Evolutionary conservation across 2,113 vertebrate genomes (phyloP).

Genomic region (Crocuta crocuta): DNA sequence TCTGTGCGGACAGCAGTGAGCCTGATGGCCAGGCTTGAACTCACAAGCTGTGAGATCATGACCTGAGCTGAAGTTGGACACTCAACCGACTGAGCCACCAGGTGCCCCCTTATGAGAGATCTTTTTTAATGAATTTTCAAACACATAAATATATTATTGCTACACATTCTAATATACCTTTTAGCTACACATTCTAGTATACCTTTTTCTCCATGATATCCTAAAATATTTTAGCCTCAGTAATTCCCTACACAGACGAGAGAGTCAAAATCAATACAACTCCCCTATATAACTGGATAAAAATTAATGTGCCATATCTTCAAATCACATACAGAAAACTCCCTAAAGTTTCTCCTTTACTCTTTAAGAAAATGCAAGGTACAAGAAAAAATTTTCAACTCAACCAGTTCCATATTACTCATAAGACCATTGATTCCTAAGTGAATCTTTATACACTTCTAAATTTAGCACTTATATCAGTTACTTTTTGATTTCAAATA

Average conservation of each 20-base stretch:
- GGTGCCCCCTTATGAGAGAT: neutral
- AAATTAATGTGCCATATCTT: neutral
- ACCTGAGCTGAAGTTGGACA: no score
- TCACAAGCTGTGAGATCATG: no score
- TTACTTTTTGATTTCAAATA: neutral
- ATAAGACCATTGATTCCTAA: neutral
- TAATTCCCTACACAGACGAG: conserved; percentile 12
- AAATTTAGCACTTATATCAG: neutral
- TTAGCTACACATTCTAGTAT: neutral
- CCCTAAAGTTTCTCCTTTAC: neutral
- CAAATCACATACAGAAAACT: conserved; percentile 24
- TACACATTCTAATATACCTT: neutral
- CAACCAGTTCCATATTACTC: neutral
- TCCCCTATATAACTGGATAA: neutral
- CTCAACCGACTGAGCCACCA: no score
- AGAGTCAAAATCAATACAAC: conserved; percentile 18
- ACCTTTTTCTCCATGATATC: neutral
- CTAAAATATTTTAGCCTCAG: conserved; percentile 12
- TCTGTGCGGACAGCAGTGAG: no score
- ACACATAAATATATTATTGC: neutral
- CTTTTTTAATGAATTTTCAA: conserved; percentile 11
- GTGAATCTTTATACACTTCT: neutral
- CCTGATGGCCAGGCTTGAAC: no score
- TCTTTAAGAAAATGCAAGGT: neutral
- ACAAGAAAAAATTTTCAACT: conserved; percentile 3